Evolutionary conservation across 2,888 invertebrate species (phyloP).

Genomic region (Sminthurides aquaticus): DNA sequence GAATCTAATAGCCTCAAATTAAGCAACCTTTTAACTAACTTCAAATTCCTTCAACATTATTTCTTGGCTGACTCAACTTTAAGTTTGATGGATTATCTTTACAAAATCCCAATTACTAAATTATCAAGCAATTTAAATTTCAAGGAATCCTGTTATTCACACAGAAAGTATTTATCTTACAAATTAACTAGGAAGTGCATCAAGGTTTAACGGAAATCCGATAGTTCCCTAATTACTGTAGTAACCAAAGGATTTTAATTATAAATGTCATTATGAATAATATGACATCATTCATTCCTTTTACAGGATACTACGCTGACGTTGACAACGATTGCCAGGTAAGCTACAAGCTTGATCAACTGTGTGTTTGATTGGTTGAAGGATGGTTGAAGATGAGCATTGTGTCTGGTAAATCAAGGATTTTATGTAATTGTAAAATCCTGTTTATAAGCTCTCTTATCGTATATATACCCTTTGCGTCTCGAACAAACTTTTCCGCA

Average conservation of each 20-base stretch:
- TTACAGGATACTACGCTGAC: slow-evolving; percentile 23
- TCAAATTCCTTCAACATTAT: too few relatives aligned
- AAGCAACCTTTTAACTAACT: too few relatives aligned
- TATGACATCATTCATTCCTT: background rate
- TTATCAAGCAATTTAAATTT: too few relatives aligned
- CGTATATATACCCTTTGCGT: too few relatives aligned
- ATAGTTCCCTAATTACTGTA: background rate
- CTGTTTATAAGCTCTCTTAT: too few relatives aligned
- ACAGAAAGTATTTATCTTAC: background rate
- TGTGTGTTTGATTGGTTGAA: background rate
- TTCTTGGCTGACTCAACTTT: too few relatives aligned
- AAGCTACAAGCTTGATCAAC: background rate
- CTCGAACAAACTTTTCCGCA: too few relatives aligned
- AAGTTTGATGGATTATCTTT: too few relatives aligned
- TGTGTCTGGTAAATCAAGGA: background rate
- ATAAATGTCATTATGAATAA: background rate
- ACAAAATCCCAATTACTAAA: too few relatives aligned
- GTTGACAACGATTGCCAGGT: slow-evolving; percentile 30
- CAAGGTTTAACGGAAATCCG: background rate
- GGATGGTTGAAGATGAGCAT: background rate
- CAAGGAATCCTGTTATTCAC: too few relatives aligned
- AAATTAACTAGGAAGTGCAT: background rate
- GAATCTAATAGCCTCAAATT: too few relatives aligned
- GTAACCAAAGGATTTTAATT: background rate
- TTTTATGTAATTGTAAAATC: too few relatives aligned